Percentiles rank a stretch among this genome's conserved stretches.
Conservation (phyloP, 2,797 vertebrate species). For the Tarsius wallacei region DNA sequence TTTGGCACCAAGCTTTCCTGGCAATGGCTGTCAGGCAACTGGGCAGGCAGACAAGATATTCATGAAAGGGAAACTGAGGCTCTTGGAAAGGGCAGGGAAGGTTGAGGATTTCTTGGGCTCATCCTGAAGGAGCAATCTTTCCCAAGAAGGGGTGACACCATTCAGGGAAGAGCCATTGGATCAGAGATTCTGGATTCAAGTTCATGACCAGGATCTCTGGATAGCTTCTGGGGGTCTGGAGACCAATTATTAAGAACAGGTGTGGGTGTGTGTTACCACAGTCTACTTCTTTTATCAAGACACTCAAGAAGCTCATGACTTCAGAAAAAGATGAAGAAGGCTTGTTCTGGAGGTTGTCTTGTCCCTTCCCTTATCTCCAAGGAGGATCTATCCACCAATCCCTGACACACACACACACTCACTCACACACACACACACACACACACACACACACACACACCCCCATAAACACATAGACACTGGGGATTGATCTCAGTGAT, state of each 20-base stretch:
- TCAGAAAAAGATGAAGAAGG: conserved; percentile 43
- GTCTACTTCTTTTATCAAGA: not conserved
- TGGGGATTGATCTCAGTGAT: not conserved
- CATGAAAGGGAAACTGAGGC: conserved; percentile 25
- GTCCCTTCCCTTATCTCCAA: not conserved
- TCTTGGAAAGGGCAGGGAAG: not conserved
- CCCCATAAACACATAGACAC: not conserved
- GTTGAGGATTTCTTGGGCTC: not conserved
- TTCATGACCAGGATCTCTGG: not conserved
- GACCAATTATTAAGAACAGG: not conserved
- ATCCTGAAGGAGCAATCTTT: not conserved
- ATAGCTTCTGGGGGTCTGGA: not conserved
- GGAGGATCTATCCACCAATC: not conserved
- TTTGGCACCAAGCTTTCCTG: not conserved
- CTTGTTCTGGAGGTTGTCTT: not conserved
- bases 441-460: not conserved
- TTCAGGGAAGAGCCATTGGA: not conserved
- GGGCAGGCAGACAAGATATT: not conserved
- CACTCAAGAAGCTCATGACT: not conserved
- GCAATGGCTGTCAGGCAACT: not conserved
- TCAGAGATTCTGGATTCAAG: conserved; percentile 27
- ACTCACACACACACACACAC: not conserved
- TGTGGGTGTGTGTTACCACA: not conserved
- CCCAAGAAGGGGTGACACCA: not conserved
- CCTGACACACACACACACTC: not conserved